Base-by-base conservation (phyloP, 2,888 invertebrate genomes). In the Napeogenes sylphis region DNA sequence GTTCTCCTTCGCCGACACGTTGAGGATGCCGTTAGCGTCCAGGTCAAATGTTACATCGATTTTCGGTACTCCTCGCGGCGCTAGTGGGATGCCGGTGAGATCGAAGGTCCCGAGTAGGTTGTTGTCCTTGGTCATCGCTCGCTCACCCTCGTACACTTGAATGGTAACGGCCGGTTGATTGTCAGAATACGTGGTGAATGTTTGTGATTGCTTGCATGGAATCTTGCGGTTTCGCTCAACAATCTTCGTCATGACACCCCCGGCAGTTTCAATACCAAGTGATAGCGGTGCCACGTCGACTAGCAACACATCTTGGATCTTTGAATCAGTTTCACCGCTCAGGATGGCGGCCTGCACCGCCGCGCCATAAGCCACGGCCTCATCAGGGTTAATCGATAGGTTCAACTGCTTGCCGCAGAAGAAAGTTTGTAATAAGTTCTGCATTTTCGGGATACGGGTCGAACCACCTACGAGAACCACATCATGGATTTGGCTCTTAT, bases 381-480 rank as follows among this genome's bases (percentile, higher is more conserved):
- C 95, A 73, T 95, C 95, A 0, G 95, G 95, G 75, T 95, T 95
- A 75, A 95, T 95, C 51, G 94, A 94, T 51, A 94, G 85, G 77
- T 95, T 95, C 21, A 95, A 83, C 51, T 92, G 87, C 82, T 95
- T 95, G 10, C 94, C 94, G 71, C 92, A 92, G 91, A 95, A 95
- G 89, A 93, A 95, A 80, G 94, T 94, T 81, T 94, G 93, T 45
- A 96, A 85, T 69, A 95, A 81, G 65, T 85, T 93, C 81, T 95
- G 95, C 53, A 96, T 93, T 79, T 95, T 95, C 0, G 95, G 96
- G 62, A 96, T 95, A 66, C 95, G 92, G 0, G 94, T 95, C 0
- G 95, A 95, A 42, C 95, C 96, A n/a, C 96, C 96, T 46, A 96
- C 96, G 38, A 96, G 87, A 0, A 96, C 95, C 4, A 96, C 93